Evolutionary conservation across 2,888 invertebrate species (phyloP).

Genomic region (Diabrotica balteata): DNA sequence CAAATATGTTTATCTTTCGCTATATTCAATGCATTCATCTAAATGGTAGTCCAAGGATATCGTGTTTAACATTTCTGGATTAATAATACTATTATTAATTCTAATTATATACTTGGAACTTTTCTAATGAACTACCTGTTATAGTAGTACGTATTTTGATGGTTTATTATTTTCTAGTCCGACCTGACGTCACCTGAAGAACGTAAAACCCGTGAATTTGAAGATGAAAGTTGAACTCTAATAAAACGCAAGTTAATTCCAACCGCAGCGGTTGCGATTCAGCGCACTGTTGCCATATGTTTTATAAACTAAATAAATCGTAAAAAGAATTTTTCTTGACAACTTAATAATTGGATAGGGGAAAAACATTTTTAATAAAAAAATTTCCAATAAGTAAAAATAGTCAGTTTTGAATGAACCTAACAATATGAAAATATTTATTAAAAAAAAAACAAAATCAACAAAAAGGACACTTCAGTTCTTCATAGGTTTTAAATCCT

Average conservation of each 20-base stretch:
- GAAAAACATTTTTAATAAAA: no score
- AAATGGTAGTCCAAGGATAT: constrained; percentile 4
- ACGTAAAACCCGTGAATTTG: constrained; percentile 25
- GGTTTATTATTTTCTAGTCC: constrained; percentile 13
- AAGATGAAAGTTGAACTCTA: constrained; percentile 15
- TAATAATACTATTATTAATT: constrained; percentile 1
- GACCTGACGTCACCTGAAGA: constrained; percentile 25
- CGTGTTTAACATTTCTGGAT: constrained; percentile 2
- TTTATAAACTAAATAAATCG: background rate
- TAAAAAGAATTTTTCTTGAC: background rate
- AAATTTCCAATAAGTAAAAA: no score
- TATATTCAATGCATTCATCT: no score
- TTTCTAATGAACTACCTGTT: background rate
- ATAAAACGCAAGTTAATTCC: constrained; percentile 15
- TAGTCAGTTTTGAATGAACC: no score
- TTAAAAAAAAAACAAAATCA: background rate
- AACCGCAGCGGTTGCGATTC: constrained; percentile 7
- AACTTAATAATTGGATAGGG: no score
- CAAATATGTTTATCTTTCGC: no score
- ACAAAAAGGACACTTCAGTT: no score
- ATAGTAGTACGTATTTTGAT: constrained; percentile 4
- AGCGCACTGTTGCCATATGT: constrained; percentile 5
- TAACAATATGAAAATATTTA: no score
- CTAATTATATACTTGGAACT: background rate
- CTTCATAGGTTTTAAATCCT: no score